Evolutionary conservation across 2,888 invertebrate species (phyloP), one percentile per base, ranked within the genome.

Genomic region (Linnaemya vulpina): DNA sequence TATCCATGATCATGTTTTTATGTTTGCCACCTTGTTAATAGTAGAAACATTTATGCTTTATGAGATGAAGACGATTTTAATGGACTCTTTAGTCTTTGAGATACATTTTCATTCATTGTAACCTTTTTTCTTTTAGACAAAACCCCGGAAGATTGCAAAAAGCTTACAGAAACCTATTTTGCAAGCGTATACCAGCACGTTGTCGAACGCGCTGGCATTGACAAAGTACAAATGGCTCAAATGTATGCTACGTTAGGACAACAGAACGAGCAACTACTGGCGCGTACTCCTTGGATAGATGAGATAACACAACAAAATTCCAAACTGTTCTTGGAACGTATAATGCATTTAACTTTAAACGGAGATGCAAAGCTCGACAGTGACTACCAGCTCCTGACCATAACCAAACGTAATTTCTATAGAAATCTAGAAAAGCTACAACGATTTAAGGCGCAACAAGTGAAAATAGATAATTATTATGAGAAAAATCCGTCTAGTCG

Each of bases 231-330:
- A 73, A 88, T 91, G 86, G 90, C 89, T 0, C 87, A 90, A 55
- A 87, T 92, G 88, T 92, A 91, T 53, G 88, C 89, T 4, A 87
- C 87, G n/a, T 87, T 92, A 15, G 92, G 91, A 3, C 87, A 87
- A 35, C 85, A 88, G 35, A 91, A 91, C 74, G 89, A 89, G 51
- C 87, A 89, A 5, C 88, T 90, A n/a, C 82, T 91, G 25, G 84
- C 86, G 4, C 71, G 87, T 46, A 90, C 89, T 4, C 51, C 88
- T 0, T 92, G 92, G 92, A 89, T 92, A 55, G 92, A 92, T 68
- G 92, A 92, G 84, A 90, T 92, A 63, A 90, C 92, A 0, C 87
- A 88, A 62, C 89, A 90, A 70, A 89, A 90, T 46, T 91, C 92
- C 0, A 90, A 89, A 30, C 87, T 88, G 4, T 91, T 91, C 60